Evolutionary conservation across 2,888 invertebrate species (phyloP), one percentile per base, ranked within the genome.

Genomic region (Dione juno): DNA sequence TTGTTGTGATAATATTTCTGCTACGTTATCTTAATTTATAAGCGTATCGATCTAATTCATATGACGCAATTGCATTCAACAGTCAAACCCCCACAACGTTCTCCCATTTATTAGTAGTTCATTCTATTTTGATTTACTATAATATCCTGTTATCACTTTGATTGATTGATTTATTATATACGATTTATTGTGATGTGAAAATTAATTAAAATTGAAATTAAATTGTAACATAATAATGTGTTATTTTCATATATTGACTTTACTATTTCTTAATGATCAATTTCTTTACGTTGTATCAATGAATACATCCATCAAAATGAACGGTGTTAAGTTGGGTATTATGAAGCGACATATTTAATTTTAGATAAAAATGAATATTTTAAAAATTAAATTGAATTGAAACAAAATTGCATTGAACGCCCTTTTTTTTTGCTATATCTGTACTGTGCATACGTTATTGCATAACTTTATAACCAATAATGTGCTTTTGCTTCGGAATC

Each of bases 1-100:
- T 21, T 10, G 1, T 28, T 13, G 13, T 40, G 57, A 57, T 1
- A 0, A 19, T 41, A 19, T 9, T 14, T 14, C 28, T 28, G 9
- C 21, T 43, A 10, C 48, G 67, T 71, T 71, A 71, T 71, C 59
- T 65, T 69, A 67, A 69, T 71, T 69, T 67, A 67, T 69, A 67
- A 28, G 67, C 59, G 58, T 70, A 68, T 71, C 73, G 66, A 73
- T 73, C 66, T 70, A 73, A 64, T 69, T 40, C 48, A 66, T 69
- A 59, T 67, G 69, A 71, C 71, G 65, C 59, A 41, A 71, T 50
- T 71, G 71, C 57, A 63, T 74, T 71, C 69, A 37, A 69, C 69
- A 67, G 64, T 67, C 67, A 64, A 71, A 71, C 71, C 61, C 71
- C 71, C 67, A 66, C 54, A 48, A 67, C 67, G 48, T 67, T 48